phyloP scores from a whole-genome alignment of 2,797 vertebrate genomes.

The Eulemur albifrons region DNA sequence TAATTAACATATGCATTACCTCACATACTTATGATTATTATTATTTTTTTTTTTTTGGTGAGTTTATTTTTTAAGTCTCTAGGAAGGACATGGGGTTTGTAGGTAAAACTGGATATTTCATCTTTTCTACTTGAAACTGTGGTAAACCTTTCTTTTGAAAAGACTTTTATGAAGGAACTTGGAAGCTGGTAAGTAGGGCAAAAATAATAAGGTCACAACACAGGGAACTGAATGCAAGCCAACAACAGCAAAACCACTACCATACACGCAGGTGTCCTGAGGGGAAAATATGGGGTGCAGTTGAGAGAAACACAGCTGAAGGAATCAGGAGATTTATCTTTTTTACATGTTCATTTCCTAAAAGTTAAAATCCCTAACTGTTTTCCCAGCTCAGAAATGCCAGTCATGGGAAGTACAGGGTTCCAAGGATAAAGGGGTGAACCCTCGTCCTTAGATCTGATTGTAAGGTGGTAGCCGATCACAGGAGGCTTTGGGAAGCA shows the following conservation, averaged over 20 bases:
- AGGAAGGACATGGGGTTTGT: constrained; percentile 7
- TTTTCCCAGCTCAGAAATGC: constrained; percentile 36
- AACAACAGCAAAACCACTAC: constrained; percentile 21
- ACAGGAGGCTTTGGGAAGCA: neutral
- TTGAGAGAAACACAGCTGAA: neutral
- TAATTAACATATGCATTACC: neutral
- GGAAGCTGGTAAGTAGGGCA: neutral
- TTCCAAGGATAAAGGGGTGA: neutral
- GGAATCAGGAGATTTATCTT: neutral
- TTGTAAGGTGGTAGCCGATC: neutral
- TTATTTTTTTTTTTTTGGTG: neutral
- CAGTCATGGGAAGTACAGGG: neutral
- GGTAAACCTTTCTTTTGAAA: constrained; percentile 39
- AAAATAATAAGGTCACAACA: neutral
- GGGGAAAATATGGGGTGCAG: neutral
- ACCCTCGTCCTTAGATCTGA: neutral
- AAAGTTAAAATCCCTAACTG: constrained; percentile 19
- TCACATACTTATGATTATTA: neutral
- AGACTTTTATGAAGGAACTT: constrained; percentile 44
- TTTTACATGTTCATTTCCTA: constrained; percentile 21
- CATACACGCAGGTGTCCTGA: neutral
- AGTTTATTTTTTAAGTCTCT: neutral
- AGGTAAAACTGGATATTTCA: constrained; percentile 9
- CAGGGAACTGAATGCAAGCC: constrained; percentile 7
- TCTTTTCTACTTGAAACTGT: constrained; percentile 26